Evolutionary conservation across 2,113 vertebrate genomes (phyloP).

Genomic region (Albula goreensis): DNA sequence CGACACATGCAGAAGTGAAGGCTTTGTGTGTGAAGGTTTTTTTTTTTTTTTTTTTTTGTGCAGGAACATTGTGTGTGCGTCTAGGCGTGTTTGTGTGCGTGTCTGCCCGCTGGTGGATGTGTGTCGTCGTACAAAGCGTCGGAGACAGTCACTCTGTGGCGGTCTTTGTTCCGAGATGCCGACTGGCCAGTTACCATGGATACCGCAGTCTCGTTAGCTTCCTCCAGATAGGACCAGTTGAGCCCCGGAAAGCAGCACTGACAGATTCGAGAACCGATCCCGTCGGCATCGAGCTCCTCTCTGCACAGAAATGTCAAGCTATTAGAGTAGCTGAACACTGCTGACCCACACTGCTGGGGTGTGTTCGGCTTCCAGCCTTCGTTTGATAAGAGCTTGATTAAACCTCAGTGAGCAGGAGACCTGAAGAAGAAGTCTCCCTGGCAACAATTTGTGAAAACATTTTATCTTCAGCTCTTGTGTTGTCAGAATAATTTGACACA

Average conservation of each 20-base stretch:
- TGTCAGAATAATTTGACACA: background rate
- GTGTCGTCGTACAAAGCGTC: conserved; percentile 5
- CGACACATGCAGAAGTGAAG: background rate
- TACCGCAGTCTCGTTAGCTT: conserved; percentile 6
- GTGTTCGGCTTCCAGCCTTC: background rate
- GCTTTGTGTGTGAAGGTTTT: background rate
- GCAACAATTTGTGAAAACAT: background rate
- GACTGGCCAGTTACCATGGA: conserved; percentile 31
- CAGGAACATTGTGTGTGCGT: too few relatives aligned
- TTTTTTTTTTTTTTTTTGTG: too few relatives aligned
- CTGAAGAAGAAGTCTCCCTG: background rate
- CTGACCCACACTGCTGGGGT: background rate
- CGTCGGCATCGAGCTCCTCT: background rate
- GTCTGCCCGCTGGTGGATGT: background rate
- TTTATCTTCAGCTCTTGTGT: background rate
- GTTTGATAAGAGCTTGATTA: background rate
- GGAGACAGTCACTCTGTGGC: background rate
- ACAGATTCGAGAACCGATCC: background rate
- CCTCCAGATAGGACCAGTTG: background rate
- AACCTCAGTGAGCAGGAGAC: background rate
- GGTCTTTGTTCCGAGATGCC: conserved; percentile 13
- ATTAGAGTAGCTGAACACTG: background rate
- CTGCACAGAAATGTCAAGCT: conserved; percentile 7
- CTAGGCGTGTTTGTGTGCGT: background rate
- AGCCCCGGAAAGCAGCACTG: background rate